Percentiles rank a stretch among this genome's conserved stretches.
Evolutionary conservation across 2,888 invertebrate species (phyloP).

Genomic region (Diloba caeruleocephala): DNA sequence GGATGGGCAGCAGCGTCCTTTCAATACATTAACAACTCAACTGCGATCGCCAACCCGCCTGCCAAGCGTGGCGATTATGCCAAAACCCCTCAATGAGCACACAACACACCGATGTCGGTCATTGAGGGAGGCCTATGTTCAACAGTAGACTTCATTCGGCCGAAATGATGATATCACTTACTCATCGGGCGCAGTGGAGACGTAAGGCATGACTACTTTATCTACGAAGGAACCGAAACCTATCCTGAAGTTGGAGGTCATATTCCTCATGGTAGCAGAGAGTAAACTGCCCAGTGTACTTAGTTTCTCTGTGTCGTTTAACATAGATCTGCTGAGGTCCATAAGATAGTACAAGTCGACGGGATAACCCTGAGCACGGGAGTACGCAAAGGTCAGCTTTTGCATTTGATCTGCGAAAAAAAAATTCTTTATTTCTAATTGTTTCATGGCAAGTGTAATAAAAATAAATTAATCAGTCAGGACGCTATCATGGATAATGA

Average conservation of each 20-base stretch:
- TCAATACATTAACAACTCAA: no score
- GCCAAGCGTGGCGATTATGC: no score
- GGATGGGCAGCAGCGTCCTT: no score
- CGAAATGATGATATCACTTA: no score
- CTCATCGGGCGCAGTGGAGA: conserved; percentile 97
- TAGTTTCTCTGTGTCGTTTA: conserved; percentile 98
- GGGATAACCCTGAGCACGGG: conserved; percentile 98
- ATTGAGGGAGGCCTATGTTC: no score
- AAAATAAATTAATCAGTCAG: conserved; percentile 7
- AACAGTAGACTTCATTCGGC: no score
- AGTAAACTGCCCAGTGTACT: conserved; percentile 94
- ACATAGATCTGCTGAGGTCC: conserved; percentile 99
- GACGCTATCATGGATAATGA: conserved; percentile 19
- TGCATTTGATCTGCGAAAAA: conserved; percentile 92
- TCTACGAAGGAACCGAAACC: conserved; percentile 99
- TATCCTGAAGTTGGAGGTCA: conserved; percentile 97
- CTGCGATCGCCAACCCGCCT: no score
- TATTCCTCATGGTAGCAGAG: conserved; percentile 96
- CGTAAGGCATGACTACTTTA: conserved; percentile 99
- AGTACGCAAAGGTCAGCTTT: conserved; percentile 92
- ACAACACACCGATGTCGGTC: no score
- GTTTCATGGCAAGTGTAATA: not conserved
- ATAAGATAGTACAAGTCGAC: conserved; percentile 99
- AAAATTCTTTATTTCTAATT: not conserved
- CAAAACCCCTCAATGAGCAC: no score